Percentiles rank a stretch among this genome's conserved stretches.
Evolutionary conservation across 2,888 invertebrate genomes (phyloP).

Genomic region (Corbicula japonica): DNA sequence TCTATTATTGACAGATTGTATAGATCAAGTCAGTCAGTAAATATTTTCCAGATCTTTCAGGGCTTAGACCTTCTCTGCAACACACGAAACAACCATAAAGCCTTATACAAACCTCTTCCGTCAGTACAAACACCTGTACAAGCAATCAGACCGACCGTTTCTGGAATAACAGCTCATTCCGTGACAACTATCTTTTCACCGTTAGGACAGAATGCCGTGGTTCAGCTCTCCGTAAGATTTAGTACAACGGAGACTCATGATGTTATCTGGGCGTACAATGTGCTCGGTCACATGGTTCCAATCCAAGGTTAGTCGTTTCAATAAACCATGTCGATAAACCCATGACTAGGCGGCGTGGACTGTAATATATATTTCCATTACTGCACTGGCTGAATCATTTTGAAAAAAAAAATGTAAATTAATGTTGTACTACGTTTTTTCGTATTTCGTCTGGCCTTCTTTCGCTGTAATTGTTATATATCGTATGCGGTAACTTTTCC

Average conservation of each 20-base stretch:
- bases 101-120: slow-evolving; percentile 33
- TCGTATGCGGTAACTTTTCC: no score
- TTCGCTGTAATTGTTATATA: no score
- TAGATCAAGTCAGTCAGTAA: slow-evolving; percentile 2
- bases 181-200: slow-evolving; percentile 54
- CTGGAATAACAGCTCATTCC: slow-evolving; percentile 56
- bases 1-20: no score
- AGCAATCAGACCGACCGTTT: slow-evolving; percentile 55
- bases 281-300: slow-evolving; percentile 63
- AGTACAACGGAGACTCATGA: slow-evolving; percentile 62
- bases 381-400: no score
- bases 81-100: slow-evolving; percentile 37
- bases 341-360: no score
- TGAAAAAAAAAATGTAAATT: no score
- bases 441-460: no score
- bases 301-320: slow-evolving; percentile 55
- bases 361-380: no score
- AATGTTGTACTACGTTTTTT: no score
- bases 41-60: slow-evolving; percentile 61
- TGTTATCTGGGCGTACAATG: slow-evolving; percentile 66
- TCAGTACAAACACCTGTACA: slow-evolving; percentile 24
- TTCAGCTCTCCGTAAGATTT: slow-evolving; percentile 55
- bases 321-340: no score
- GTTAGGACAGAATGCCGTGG: slow-evolving; percentile 48
- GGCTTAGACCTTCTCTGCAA: slow-evolving; percentile 50